Evolutionary conservation across 2,888 invertebrate species (phyloP), one percentile per base, ranked within the genome.

Genomic region (Sesamia inferens): DNA sequence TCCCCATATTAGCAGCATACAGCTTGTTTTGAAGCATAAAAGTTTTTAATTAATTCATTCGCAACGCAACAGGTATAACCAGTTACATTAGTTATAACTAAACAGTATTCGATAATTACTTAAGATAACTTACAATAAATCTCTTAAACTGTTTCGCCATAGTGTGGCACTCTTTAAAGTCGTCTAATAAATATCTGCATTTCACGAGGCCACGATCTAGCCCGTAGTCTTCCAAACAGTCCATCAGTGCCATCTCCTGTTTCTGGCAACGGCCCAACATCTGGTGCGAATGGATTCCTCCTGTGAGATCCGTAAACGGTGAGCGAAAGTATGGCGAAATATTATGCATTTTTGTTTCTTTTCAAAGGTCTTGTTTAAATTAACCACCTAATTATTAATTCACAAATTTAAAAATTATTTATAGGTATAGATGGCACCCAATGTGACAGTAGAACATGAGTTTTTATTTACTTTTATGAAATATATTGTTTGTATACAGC

Each of bases 141-240:
- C 98, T 95, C 76, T 93, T 88, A 5, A 91, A 88, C 87, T 97
- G 97, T 88, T 98, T 98, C 0, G 85, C 85, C 76, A 92, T 88
- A 2, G 92, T 91, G 0, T 96, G 92, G 86, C 98, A 98, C 91
- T 98, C 98, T 67, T 93, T 91, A 81, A 97, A 97, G 90, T 98
- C 98, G 0, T 96, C 94, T 42, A 97, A 92, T 5, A 97, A 91
- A 62, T 94, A 92, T 0, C 92, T 88, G 89, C 98, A 98, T 88
- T 97, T 97, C 5, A 87, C 88, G 3, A 93, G 66, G 0, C 97
- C 98, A 58, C 96, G 95, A 42, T 97, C 96, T 2, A 97, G 82
- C 6, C 98, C 98, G 85, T 98, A 98, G 0, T 98, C 98, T 86
- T 98, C 98, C 66, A 98, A 87, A 87, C 98, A 98, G 82, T 98